Evolutionary conservation across 1,140 invertebrate species (phyloP).

Genomic region (Sitophilus oryzae): DNA sequence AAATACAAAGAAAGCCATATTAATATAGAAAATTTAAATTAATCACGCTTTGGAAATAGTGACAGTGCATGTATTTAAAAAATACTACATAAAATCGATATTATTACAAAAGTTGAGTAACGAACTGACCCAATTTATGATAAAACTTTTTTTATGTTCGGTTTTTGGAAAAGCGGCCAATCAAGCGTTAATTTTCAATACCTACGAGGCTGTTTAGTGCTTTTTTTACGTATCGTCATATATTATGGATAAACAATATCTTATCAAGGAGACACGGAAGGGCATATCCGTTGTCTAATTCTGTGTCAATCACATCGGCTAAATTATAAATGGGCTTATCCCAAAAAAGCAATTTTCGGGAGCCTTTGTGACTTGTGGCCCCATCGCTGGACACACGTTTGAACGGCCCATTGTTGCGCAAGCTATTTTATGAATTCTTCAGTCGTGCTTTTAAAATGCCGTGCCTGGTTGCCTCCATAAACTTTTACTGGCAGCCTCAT

Average conservation of each 20-base stretch:
- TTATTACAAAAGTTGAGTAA: too few species aligned
- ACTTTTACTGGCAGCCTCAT: conserved; percentile 26
- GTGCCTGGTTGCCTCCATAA: conserved; percentile 23
- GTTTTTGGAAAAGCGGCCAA: background rate
- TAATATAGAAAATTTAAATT: too few species aligned
- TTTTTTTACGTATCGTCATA: conserved; percentile 5
- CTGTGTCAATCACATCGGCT: conserved; percentile 24
- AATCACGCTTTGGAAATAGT: too few species aligned
- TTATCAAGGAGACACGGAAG: conserved; percentile 6
- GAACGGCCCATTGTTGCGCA: conserved; percentile 22
- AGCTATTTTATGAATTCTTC: conserved; percentile 27
- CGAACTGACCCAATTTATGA: background rate
- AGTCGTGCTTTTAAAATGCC: conserved; percentile 24
- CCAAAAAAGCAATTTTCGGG: conserved; percentile 25
- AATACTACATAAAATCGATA: too few species aligned
- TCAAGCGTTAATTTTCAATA: conserved; percentile 1
- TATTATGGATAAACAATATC: conserved; percentile 17
- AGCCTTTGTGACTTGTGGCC: conserved; percentile 20
- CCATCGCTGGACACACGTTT: conserved; percentile 22
- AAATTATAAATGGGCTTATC: conserved; percentile 24
- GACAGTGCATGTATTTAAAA: too few species aligned
- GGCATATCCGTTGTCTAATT: conserved; percentile 20
- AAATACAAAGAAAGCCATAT: too few species aligned
- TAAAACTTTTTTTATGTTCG: too few species aligned
- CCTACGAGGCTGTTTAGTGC: background rate